Conservation (phyloP, 2,113 vertebrate species). For the Microtus richardsoni region DNA sequence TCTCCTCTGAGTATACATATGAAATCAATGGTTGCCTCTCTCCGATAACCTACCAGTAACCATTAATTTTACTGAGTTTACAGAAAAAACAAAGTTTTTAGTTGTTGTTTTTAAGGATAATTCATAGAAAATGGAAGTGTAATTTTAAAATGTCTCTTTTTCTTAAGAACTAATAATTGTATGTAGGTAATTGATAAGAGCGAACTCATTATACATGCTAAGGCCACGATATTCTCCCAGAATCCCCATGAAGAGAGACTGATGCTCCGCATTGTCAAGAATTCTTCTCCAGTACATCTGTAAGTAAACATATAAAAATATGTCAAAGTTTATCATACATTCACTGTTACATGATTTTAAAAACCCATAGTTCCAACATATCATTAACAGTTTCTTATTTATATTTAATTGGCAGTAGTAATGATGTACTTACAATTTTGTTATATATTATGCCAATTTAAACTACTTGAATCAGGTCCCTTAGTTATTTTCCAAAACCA, state of each 20-base stretch:
- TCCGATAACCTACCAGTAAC: no score
- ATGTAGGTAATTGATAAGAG: conserved; percentile 92
- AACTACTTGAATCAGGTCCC: background rate
- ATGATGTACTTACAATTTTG: background rate
- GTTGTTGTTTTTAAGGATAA: background rate
- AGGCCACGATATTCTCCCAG: conserved; percentile 93
- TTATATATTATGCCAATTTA: background rate
- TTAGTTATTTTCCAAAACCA: background rate
- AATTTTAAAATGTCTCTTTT: conserved; percentile 90
- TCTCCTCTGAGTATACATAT: background rate
- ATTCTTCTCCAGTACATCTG: conserved; percentile 89
- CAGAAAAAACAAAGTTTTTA: no score
- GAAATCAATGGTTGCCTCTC: background rate
- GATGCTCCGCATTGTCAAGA: conserved; percentile 88
- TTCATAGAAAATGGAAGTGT: background rate
- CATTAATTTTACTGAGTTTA: no score
- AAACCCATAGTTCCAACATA: background rate
- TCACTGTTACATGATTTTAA: background rate
- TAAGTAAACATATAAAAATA: conserved; percentile 52
- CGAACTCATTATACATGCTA: conserved; percentile 88
- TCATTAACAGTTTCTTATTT: background rate
- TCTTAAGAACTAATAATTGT: conserved; percentile 88
- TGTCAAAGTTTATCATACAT: background rate
- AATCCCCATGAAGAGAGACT: conserved; percentile 89
- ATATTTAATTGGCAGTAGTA: background rate